Conservation (phyloP, 2,888 invertebrate species). For the Dyspetes luteomarginatus region DNA sequence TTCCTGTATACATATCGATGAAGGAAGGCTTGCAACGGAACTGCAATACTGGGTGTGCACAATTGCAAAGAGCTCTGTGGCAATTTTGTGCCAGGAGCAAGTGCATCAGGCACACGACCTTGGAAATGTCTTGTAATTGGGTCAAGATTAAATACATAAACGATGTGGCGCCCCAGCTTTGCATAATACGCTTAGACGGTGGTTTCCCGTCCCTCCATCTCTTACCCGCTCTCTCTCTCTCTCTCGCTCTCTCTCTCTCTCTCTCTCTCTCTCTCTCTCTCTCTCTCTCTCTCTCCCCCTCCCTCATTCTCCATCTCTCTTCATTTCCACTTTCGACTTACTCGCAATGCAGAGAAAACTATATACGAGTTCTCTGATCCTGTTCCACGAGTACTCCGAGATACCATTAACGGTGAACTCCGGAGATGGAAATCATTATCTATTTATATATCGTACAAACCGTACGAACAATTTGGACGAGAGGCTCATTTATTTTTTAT, state of each 20-base stretch:
- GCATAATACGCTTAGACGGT: constrained; percentile 57
- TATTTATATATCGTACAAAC: neutral
- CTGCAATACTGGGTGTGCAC: constrained; percentile 14
- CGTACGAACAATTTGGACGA: neutral
- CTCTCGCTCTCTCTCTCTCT: constrained; percentile 13
- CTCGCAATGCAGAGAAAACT: neutral
- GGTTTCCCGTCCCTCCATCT: constrained; percentile 11
- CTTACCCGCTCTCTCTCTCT: constrained; percentile 19
- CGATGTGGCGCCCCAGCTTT: constrained; percentile 48
- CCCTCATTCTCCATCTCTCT: neutral
- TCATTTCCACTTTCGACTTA: constrained; percentile 1
- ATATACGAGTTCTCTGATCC: constrained; percentile 35
- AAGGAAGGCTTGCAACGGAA: neutral
- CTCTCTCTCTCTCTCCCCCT: neutral
- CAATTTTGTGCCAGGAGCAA: constrained; percentile 6
- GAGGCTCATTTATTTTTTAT: neutral
- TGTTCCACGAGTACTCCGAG: neutral
- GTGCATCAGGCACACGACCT: constrained; percentile 54
- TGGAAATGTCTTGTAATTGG: constrained; percentile 59
- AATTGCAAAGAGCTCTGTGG: constrained; percentile 1
- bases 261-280: constrained; percentile 3
- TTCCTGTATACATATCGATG: constrained; percentile 13
- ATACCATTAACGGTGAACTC: constrained; percentile 29
- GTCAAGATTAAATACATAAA: constrained; percentile 66
- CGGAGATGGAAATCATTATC: constrained; percentile 1